Percentiles rank a stretch among this genome's conserved stretches.
These are phyloP conservation scores for Pseudachorutes palmiensis DNA, from an alignment of 1,140 invertebrate genomes.

Conservation along the genomic window DNA sequence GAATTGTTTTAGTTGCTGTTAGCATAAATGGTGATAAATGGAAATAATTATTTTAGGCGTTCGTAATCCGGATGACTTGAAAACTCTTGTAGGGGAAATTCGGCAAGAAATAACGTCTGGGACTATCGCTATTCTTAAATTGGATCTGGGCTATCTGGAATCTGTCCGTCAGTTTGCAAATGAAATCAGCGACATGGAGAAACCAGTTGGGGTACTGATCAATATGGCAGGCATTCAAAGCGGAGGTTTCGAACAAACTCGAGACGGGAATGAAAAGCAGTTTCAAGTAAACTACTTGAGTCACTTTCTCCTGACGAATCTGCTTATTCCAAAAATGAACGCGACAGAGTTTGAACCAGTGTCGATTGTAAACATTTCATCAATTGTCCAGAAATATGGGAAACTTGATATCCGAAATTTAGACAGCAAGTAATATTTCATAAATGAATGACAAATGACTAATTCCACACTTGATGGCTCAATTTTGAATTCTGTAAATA, in stretches of 20 bases:
- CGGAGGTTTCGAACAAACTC: not conserved
- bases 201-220: not conserved
- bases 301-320: not conserved
- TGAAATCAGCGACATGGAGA: not conserved
- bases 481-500: not conserved
- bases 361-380: not conserved
- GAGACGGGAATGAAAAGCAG: not conserved
- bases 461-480: too few relatives aligned
- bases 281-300: not conserved
- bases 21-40: too few relatives aligned
- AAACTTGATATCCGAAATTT: not conserved
- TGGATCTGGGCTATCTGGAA: not conserved
- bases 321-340: not conserved
- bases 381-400: not conserved
- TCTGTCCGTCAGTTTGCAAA: not conserved
- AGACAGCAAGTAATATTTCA: not conserved
- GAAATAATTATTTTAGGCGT: not conserved
- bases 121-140: not conserved
- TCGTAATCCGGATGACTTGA: not conserved
- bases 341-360: not conserved
- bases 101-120: not conserved
- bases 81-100: not conserved
- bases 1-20: too few relatives aligned
- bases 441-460: not conserved
- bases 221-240: not conserved